These are phyloP conservation scores for Acestrorhynchus altus DNA, from an alignment of 2,797 vertebrate species.

Conservation along the genomic window DNA sequence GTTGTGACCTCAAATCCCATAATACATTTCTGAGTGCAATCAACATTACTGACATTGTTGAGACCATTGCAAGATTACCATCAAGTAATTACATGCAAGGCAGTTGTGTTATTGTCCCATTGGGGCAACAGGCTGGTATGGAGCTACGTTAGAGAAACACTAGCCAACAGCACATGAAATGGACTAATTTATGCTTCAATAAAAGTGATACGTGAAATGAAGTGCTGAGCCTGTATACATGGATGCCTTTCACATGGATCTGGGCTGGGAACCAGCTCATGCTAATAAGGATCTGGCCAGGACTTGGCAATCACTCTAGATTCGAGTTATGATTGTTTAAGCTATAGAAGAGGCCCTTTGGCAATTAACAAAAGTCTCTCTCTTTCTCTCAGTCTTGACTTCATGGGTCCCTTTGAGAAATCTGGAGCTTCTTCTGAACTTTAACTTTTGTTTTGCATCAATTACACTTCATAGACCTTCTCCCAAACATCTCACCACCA, in stretches of 20 bases:
- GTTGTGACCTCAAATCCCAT: background rate
- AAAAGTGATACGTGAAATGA: constrained; percentile 68
- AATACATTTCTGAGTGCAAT: constrained; percentile 3
- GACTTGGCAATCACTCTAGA: constrained; percentile 1
- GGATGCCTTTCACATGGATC: background rate
- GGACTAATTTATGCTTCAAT: constrained; percentile 65
- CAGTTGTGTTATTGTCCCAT: constrained; percentile 4
- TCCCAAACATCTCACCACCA: background rate
- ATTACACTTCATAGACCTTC: background rate
- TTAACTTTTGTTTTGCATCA: background rate
- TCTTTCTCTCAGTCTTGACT: background rate
- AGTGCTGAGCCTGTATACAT: constrained; percentile 48
- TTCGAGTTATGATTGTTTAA: background rate
- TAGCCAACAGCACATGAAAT: background rate
- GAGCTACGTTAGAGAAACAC: background rate
- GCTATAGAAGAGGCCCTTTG: background rate
- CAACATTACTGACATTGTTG: constrained; percentile 25
- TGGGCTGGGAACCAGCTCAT: background rate
- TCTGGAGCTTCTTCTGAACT: background rate
- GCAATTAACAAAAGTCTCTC: background rate
- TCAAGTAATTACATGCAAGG: background rate
- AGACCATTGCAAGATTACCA: background rate
- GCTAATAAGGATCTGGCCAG: constrained; percentile 1
- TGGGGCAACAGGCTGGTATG: constrained; percentile 17
- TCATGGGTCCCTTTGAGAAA: constrained; percentile 10